Conservation (phyloP, 2,888 invertebrate genomes). For the Ormyrus rosae region DNA sequence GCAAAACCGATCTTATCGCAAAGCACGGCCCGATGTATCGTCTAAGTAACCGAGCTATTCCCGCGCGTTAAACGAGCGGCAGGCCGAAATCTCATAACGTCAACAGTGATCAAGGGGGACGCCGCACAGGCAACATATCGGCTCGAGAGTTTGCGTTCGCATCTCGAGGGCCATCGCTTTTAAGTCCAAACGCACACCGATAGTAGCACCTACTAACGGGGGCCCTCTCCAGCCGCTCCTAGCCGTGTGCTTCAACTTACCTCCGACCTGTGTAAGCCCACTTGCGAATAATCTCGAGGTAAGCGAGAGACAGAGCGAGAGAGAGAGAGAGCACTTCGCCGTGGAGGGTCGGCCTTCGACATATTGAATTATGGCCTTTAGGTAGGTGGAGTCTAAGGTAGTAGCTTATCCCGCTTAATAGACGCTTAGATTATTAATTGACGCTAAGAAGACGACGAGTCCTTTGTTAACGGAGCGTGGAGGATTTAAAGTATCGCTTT, state of each 20-base stretch:
- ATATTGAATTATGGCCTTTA: conserved; percentile 65
- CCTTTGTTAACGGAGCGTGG: no score
- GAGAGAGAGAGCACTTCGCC: conserved; percentile 25
- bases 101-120: neutral
- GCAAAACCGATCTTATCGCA: no score
- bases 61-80: no score
- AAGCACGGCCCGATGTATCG: no score
- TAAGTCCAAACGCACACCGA: neutral
- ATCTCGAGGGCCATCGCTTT: conserved; percentile 34
- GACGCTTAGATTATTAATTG: no score
- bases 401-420: neutral
- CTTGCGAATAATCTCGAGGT: conserved; percentile 41
- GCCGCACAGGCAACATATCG: neutral
- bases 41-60: no score
- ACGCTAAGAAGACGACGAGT: no score
- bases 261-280: neutral
- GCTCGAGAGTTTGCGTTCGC: conserved; percentile 14
- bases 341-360: conserved; percentile 61
- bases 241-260: neutral
- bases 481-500: no score
- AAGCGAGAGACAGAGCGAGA: conserved; percentile 10
- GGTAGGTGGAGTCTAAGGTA: neutral
- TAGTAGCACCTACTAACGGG: no score
- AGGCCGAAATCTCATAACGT: neutral
- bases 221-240: neutral